Conservation (phyloP, 2,113 vertebrate genomes). For the Cyrtonyx montezumae region DNA sequence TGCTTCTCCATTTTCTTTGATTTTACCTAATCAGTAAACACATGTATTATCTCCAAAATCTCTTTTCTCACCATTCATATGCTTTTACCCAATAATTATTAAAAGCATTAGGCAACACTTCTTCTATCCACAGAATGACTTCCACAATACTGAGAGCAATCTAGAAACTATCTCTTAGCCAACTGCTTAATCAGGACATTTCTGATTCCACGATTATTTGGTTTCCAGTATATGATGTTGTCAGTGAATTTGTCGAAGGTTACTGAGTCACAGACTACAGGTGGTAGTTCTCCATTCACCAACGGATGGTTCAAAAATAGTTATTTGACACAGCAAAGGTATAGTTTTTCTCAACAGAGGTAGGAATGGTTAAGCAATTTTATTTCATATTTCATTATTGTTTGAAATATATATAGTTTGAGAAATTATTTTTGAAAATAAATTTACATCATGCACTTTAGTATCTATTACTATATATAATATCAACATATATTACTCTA, state of each 20-base stretch:
- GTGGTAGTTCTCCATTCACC: neutral
- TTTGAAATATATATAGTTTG: neutral
- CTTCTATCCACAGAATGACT: neutral
- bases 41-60: neutral
- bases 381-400: neutral
- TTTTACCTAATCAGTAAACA: neutral
- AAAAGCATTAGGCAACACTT: neutral
- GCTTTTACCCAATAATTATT: neutral
- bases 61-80: neutral
- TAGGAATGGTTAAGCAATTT: neutral
- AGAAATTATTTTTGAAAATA: neutral
- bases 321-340: neutral
- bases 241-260: neutral
- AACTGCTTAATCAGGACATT: neutral
- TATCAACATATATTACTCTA: no score
- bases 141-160: neutral
- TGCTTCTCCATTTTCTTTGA: neutral
- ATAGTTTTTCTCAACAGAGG: neutral
- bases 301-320: neutral
- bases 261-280: neutral
- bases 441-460: neutral
- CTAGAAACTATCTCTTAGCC: neutral
- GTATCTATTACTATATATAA: no score
- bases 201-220: neutral
- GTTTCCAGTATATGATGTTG: neutral